Evolutionary conservation across 2,113 vertebrate species (phyloP), one percentile per base, ranked within the genome.

Genomic region (Psophia crepitans): DNA sequence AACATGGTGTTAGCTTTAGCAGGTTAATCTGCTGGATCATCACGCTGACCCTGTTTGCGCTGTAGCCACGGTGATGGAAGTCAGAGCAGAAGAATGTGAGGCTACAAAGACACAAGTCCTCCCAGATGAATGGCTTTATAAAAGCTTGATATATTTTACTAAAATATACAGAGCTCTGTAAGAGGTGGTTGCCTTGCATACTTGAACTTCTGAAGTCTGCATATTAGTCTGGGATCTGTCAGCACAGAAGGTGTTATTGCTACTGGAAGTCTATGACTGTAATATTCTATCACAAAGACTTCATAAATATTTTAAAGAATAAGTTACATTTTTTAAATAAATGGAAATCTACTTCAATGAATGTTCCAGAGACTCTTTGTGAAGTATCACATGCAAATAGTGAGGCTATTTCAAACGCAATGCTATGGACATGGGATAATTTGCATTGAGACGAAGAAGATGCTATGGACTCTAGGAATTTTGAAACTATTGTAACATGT

Each of bases 381-480:
- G 39, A 79, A 82, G 11, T 46, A 35, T 30, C 24, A 60, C 16
- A 32, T 30, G 14, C 5, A 43, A 54, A 58, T 37, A 75, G 8
- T 12, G 28, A 46, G 19, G 26, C 5, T 28, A 56, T 78, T 66
- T 82, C 37, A 96, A 85, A 84, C 14, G 14, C 61, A 88, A 35
- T 48, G 21, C 9, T 68, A 73, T 4, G 9, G 10, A n/a, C 1
- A 4, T 23, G 41, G 0, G 0, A 48, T 49, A 70, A 73, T 35
- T 74, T 17, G 1, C 33, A 41, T 5, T n/a, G 41, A 84, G 13
- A 76, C 9, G 68, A 90, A 81, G 26, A 24, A 44, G 9, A 33
- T 86, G 18, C 9, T 73, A 9, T 14, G 18, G 41, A 44, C 30
- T 39, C 9, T 30, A 28, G 37, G 51, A 81, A 63, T 58, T 57